Conservation (phyloP, 2,797 vertebrate genomes). For the Crocodylus rhombifer region DNA sequence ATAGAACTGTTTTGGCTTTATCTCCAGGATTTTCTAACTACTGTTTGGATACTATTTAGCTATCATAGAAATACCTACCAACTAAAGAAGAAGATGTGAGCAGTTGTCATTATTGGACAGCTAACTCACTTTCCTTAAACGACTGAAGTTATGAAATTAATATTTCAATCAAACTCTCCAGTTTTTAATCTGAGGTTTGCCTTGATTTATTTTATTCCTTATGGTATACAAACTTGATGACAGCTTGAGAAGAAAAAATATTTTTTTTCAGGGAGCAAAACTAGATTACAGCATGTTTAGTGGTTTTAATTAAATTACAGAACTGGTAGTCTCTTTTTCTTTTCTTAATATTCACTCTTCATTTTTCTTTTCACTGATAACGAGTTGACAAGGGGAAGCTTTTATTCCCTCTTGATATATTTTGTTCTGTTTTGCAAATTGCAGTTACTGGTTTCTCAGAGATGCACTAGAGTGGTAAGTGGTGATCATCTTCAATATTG, state of each 20-base stretch:
- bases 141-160: neutral
- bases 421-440: constrained; percentile 53
- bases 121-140: neutral
- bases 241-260: constrained; percentile 73
- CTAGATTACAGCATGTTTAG: constrained; percentile 72
- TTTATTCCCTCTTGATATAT: constrained; percentile 60
- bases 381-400: constrained; percentile 68
- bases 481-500: constrained; percentile 26
- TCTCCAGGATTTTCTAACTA: neutral
- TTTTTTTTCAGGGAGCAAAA: constrained; percentile 71
- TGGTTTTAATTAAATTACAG: constrained; percentile 77
- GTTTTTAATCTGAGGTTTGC: constrained; percentile 49
- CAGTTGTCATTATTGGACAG: neutral
- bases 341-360: constrained; percentile 66
- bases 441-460: constrained; percentile 62
- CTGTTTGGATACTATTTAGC: neutral
- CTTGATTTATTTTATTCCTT: constrained; percentile 74
- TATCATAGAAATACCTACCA: constrained; percentile 18
- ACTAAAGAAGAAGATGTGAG: neutral
- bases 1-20: neutral
- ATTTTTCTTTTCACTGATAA: constrained; percentile 72
- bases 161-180: constrained; percentile 39
- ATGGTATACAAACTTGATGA: constrained; percentile 74
- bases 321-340: constrained; percentile 49
- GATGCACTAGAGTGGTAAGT: constrained; percentile 49